Conservation (phyloP, 2,113 vertebrate species). For the Petromus typicus region DNA sequence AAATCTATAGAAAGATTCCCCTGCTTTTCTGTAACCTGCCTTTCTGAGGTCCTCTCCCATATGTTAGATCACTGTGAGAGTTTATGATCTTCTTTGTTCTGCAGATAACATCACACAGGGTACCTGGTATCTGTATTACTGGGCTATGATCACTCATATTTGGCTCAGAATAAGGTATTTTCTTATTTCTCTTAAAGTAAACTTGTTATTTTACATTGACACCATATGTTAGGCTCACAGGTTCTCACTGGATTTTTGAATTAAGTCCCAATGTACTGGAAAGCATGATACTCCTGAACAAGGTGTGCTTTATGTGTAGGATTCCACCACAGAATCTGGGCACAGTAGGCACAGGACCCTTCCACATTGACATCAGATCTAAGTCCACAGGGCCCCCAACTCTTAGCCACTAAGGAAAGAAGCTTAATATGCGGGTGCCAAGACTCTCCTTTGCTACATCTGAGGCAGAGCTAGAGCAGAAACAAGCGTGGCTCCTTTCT, state of each 20-base stretch:
- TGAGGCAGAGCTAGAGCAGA: not conserved
- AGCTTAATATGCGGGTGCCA: not conserved
- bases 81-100: not conserved
- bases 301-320: not conserved
- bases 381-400: not conserved
- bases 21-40: not conserved
- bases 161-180: not conserved
- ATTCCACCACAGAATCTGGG: not conserved
- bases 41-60: too few species aligned
- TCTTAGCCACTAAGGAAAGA: not conserved
- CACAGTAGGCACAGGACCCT: not conserved
- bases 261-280: not conserved
- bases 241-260: not conserved
- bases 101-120: not conserved
- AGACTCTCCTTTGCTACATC: not conserved
- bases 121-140: not conserved
- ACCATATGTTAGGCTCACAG: not conserved
- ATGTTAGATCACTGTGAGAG: not conserved
- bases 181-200: not conserved
- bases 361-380: not conserved
- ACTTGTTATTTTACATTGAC: not conserved
- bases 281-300: not conserved
- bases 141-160: not conserved
- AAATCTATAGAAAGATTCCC: not conserved
- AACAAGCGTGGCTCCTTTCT: not conserved